Evolutionary conservation across 2,888 invertebrate species (phyloP).

Genomic region (Heliconius hortense): DNA sequence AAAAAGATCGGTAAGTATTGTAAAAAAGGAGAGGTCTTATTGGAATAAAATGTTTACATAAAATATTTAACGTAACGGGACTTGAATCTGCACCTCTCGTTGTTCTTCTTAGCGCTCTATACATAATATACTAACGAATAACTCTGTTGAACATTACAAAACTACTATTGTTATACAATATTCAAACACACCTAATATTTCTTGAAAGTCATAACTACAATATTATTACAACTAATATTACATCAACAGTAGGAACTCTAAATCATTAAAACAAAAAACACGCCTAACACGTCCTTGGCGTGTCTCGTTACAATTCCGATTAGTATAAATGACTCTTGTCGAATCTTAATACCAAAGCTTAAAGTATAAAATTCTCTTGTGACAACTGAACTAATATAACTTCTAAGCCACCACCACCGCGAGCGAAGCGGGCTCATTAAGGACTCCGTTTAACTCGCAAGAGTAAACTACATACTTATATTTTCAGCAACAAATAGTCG

Average conservation of each 20-base stretch:
- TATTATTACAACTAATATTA: not conserved
- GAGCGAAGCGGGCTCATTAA: too few species aligned
- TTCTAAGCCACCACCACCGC: too few species aligned
- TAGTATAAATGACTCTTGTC: slow-evolving; percentile 13
- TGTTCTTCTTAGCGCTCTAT: not conserved
- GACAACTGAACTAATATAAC: not conserved
- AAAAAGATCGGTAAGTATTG: not conserved
- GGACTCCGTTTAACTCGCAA: too few species aligned
- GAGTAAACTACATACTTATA: too few species aligned
- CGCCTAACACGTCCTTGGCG: slow-evolving; percentile 68
- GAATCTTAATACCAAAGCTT: slow-evolving; percentile 28
- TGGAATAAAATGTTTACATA: too few species aligned
- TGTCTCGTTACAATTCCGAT: slow-evolving; percentile 56
- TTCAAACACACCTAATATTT: too few species aligned
- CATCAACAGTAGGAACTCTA: slow-evolving; percentile 33
- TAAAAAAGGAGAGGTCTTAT: not conserved
- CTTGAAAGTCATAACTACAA: not conserved
- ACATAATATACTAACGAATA: not conserved
- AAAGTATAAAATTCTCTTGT: slow-evolving; percentile 19
- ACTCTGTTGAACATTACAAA: too few species aligned
- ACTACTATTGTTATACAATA: too few species aligned
- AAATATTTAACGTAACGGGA: too few species aligned
- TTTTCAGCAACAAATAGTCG: too few species aligned
- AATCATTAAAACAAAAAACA: slow-evolving; percentile 45
- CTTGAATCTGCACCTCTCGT: not conserved